A percentile compares a stretch with the other conserved stretches of the same genome.
These are phyloP conservation scores for Melieria omissa DNA, from an alignment of 2,888 invertebrate genomes.

Conservation along the genomic window DNA sequence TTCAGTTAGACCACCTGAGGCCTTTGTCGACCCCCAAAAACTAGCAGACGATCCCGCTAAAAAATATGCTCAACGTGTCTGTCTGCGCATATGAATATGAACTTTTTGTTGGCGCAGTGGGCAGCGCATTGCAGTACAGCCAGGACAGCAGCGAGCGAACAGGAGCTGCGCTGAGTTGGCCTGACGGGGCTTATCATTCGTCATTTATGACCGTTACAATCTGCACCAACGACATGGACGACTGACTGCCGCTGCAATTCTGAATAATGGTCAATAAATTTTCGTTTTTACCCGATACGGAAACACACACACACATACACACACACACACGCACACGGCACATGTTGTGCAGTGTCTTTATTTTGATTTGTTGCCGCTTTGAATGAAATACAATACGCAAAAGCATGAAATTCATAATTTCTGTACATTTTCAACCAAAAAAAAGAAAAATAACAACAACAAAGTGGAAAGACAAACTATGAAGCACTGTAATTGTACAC, in stretches of 20 bases:
- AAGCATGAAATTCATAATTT: not conserved
- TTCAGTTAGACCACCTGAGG: too few species aligned
- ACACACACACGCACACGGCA: not conserved
- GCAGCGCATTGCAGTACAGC: not conserved
- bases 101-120: too few species aligned
- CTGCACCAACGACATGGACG: slow-evolving; percentile 28
- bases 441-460: too few species aligned
- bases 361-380: slow-evolving; percentile 22
- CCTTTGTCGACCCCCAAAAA: too few species aligned
- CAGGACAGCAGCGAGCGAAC: slow-evolving; percentile 51
- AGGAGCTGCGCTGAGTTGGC: slow-evolving; percentile 35
- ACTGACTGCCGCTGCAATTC: slow-evolving; percentile 47
- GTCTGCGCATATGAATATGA: too few species aligned
- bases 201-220: slow-evolving; percentile 47
- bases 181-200: slow-evolving; percentile 45
- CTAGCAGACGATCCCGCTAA: too few species aligned
- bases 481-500: not conserved
- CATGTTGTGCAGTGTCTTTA: not conserved
- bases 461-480: not conserved
- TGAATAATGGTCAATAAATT: slow-evolving; percentile 64
- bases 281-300: slow-evolving; percentile 26
- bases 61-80: too few species aligned
- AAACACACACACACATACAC: slow-evolving; percentile 2
- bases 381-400: slow-evolving; percentile 18
- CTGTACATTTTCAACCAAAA: not conserved